Conservation (phyloP, 1,140 invertebrate genomes). For the Pseudoatta argentina region DNA sequence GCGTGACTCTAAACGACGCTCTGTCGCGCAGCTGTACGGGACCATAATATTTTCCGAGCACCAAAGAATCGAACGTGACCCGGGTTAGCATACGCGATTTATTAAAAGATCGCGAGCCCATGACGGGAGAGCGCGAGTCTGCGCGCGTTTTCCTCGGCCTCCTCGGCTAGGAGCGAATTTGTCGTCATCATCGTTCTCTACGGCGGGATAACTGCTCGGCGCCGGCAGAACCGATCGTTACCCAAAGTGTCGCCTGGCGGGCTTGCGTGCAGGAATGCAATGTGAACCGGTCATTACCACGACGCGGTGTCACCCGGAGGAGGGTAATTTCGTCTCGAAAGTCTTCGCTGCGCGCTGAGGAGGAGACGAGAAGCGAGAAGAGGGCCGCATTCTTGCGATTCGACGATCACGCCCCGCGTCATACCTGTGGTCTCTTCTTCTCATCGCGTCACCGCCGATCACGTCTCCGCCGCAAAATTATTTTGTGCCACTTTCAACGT, state of each 20-base stretch:
- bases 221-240: conserved; percentile 82
- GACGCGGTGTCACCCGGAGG: conserved; percentile 82
- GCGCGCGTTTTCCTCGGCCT: conserved; percentile 15
- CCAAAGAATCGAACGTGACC: conserved; percentile 62
- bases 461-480: conserved; percentile 73
- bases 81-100: conserved; percentile 61
- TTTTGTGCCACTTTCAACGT: conserved; percentile 78
- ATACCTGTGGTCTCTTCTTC: conserved; percentile 40
- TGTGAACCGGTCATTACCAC: conserved; percentile 80
- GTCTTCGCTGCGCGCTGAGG: conserved; percentile 67
- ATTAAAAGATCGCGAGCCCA: conserved; percentile 65
- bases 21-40: conserved; percentile 63
- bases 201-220: conserved; percentile 36
- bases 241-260: conserved; percentile 85
- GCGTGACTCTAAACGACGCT: conserved; percentile 57
- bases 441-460: conserved; percentile 11
- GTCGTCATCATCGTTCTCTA: conserved; percentile 37
- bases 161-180: conserved; percentile 17
- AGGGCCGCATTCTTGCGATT: conserved; percentile 61
- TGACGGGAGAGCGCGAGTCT: conserved; percentile 32
- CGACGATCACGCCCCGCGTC: conserved; percentile 43
- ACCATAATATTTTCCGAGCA: conserved; percentile 59
- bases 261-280: conserved; percentile 84
- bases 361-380: conserved; percentile 64
- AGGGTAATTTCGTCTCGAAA: conserved; percentile 82